Base-by-base conservation (phyloP, 2,797 vertebrate genomes). In the Molossus molossus region DNA sequence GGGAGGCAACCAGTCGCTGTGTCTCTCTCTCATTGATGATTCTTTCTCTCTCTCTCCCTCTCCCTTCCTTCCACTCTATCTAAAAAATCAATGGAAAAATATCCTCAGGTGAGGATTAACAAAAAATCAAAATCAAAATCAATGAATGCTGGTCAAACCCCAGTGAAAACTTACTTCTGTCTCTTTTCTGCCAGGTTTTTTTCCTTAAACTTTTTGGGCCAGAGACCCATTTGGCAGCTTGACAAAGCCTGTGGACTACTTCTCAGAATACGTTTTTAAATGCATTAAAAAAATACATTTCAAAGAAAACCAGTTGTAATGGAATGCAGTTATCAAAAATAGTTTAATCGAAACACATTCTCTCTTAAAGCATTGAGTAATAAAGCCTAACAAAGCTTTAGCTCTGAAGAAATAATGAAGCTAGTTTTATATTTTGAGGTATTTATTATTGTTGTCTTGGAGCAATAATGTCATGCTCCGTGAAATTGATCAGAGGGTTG, bases 321-420 rank as follows among this genome's bases (percentile, higher is more conserved):
- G 29, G 23, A 94, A 88, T 20, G 5, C 33, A 65, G 80, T 86
- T 77, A 86, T 75, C 45, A 93, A 94, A 96, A 88, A 29, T 48
- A 76, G 55, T 50, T 87, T 72, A 85, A 53, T 23, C 70, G 91
- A 97, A 70, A 48, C 50, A 8, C 10, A 1, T 90, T 94, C 18
- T 45, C n/a, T 85, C 87, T 77, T 65, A 72, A 83, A 89, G 4
- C 45, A 65, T 12, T 64, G 27, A 89, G 33, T 33, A 85, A 58
- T n/a, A 69, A 75, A 13, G 15, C 53, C 73, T 90, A 69, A 57
- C 4, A 87, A 73, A 45, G 25, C 40, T n/a, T 6, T 23, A 55
- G 23, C 12, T 67, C 70, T 69, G 40, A 69, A 84, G 17, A 70
- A 77, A 53, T 45, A n/a, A 79, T 90, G 18, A 62, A 18, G 57